Conservation (phyloP, 1,140 invertebrate genomes). For the Brachionus paranguensis region DNA sequence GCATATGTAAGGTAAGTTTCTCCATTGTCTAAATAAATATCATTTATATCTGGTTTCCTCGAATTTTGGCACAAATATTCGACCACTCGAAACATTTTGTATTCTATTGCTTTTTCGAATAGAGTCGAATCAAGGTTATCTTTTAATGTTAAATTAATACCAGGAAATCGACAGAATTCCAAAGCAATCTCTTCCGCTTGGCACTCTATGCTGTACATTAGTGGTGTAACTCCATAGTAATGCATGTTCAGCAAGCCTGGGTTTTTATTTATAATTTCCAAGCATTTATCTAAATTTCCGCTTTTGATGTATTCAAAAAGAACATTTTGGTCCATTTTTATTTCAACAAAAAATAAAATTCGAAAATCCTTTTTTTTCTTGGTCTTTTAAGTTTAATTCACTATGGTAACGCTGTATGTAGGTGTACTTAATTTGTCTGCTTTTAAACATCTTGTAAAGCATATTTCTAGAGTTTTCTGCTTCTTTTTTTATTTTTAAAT, state of each 20-base stretch:
- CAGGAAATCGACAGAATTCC: background rate
- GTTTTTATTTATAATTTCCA: background rate
- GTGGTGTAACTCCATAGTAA: constrained; percentile 23
- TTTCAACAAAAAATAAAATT: background rate
- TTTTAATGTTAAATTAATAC: background rate
- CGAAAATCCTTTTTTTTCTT: no score
- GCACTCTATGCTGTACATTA: constrained; percentile 15
- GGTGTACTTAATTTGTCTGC: background rate
- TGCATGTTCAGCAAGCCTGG: background rate
- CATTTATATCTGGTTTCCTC: background rate
- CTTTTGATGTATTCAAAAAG: background rate
- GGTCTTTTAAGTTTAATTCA: background rate
- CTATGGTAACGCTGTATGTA: background rate
- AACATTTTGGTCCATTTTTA: constrained; percentile 7
- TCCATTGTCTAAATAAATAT: background rate
- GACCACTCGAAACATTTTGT: background rate
- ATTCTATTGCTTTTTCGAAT: constrained; percentile 37
- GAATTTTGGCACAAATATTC: constrained; percentile 13
- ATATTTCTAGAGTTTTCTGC: background rate
- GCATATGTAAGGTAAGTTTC: constrained; percentile 13
- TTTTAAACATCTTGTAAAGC: background rate
- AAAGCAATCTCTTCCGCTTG: constrained; percentile 23
- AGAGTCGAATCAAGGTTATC: constrained; percentile 9
- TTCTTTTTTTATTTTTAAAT: background rate
- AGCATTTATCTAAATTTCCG: background rate